A percentile compares a stretch with the other conserved stretches of the same genome.
phyloP scores from a whole-genome alignment of 1,140 invertebrate genomes.

The Eriocheir sinensis region DNA sequence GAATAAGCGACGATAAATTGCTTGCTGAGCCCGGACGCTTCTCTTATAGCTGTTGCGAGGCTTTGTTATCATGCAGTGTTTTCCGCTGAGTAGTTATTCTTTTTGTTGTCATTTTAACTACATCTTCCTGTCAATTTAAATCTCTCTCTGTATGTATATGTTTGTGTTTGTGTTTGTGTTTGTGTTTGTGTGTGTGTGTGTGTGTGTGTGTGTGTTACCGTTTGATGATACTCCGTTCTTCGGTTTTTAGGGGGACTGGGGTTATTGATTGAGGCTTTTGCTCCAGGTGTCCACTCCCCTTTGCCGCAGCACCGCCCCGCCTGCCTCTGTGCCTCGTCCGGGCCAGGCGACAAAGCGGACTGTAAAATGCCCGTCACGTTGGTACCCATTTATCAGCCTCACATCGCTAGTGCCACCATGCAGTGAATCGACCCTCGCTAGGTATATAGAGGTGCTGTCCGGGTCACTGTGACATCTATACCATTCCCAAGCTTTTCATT shows the following conservation, averaged over 20 bases:
- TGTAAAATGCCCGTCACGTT: background rate
- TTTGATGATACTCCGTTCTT: background rate
- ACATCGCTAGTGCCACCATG: background rate
- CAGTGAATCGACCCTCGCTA: too few species aligned
- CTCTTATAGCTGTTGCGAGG: too few species aligned
- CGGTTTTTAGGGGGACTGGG: background rate
- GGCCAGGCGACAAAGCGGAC: background rate
- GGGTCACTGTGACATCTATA: too few species aligned
- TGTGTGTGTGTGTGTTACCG: background rate
- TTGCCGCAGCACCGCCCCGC: too few species aligned
- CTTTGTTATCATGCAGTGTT: too few species aligned
- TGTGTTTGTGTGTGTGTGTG: background rate
- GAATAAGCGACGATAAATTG: too few species aligned
- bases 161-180: background rate
- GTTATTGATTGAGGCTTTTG: background rate
- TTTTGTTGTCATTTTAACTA: background rate
- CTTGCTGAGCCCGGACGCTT: too few species aligned
- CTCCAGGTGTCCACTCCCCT: background rate
- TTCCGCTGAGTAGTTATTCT: too few species aligned
- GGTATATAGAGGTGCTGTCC: too few species aligned
- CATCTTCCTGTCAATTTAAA: background rate
- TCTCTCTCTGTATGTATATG: background rate
- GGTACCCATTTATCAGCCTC: background rate
- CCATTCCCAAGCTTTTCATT: too few species aligned
- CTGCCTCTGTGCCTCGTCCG: background rate